Base-by-base conservation (phyloP, 1,140 invertebrate genomes). In the Mactra quadrangularis region DNA sequence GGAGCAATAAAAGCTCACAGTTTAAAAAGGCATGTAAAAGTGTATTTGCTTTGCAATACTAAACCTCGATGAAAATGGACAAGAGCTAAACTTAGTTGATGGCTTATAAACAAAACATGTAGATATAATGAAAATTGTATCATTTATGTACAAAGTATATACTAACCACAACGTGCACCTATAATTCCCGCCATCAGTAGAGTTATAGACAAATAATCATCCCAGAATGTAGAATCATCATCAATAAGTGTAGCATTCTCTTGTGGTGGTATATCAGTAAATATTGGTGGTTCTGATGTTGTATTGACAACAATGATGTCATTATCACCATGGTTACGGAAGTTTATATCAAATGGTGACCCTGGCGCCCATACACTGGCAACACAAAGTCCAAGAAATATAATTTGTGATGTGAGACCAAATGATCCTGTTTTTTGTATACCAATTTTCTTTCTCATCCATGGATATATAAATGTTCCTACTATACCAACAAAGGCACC, bases 321-420 rank as follows among this genome's bases (percentile, higher is more conserved):
- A 1, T 33, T 7, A 2, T 17, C 6, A 13, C 47, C 41, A 7
- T 53, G 35, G n/a, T 25, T 17, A 0, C 1, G 11, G n/a, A 22
- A 76, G 55, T 76, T 45, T 9, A 91, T 90, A 85, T 94, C 90
- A 88, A 95, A 95, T 2, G 94, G 94, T 53, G 94, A 94, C 19
- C 95, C 95, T 0, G 94, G 94, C 6, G 92, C 84, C 87, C 93
- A 94, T n/a, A 95, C 91, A 0, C 95, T 95, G 0, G 91, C 88
- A 4, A 95, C 91, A 87, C 94, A 95, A 7, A 94, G 75, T 7
- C 89, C 83, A 11, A 94, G 90, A 71, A 88, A 93, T 7, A 85
- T 9, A 33, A 93, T 88, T 78, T 93, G 88, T 19, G 68, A 38
- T 19, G 68, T 52, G 1, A 94, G 90, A 7, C 91, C 93, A 76